Conservation (phyloP, 2,888 invertebrate species). For the Aspidiotus rigidus region DNA sequence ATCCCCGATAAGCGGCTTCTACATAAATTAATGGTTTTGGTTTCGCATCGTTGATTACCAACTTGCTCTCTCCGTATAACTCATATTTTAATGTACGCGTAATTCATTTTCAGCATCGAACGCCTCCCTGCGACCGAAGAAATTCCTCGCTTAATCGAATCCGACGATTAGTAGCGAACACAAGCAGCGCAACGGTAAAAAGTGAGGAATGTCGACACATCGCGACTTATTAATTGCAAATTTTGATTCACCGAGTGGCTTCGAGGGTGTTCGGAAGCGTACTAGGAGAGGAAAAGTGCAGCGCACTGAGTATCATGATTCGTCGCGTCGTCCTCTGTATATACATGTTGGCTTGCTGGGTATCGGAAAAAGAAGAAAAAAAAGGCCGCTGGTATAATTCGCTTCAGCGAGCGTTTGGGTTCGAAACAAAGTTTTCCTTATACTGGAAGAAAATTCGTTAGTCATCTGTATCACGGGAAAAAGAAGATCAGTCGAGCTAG, state of each 20-base stretch:
- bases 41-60: constrained; percentile 30
- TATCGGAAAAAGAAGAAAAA: no score
- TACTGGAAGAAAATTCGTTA: no score
- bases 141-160: constrained; percentile 2
- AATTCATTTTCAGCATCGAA: constrained; percentile 1
- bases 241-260: not conserved
- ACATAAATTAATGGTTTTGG: constrained; percentile 32
- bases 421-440: no score
- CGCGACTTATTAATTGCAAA: constrained; percentile 2
- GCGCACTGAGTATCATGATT: no score
- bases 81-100: constrained; percentile 2
- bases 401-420: no score
- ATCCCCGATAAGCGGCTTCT: constrained; percentile 30
- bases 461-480: no score
- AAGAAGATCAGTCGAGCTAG: no score
- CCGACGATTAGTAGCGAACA: not conserved
- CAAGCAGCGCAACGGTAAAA: not conserved
- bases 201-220: constrained; percentile 1
- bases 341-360: no score
- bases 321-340: no score
- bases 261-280: not conserved
- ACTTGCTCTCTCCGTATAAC: constrained; percentile 12
- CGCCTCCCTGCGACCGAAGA: not conserved
- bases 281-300: no score
- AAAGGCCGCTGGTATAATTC: no score